Conservation (phyloP, 2,888 invertebrate genomes). For the Ellobium chinense region DNA sequence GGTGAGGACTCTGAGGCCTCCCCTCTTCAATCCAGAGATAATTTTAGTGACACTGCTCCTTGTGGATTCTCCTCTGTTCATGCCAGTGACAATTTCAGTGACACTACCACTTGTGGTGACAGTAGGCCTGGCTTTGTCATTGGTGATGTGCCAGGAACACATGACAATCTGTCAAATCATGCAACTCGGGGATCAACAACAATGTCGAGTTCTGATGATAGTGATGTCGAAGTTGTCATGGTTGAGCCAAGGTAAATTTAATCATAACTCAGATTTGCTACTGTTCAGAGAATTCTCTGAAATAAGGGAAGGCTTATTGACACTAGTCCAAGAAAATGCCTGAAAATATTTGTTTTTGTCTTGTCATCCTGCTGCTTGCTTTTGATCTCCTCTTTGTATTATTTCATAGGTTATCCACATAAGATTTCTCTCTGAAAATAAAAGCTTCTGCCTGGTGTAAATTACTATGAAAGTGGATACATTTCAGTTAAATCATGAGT, state of each 20-base stretch:
- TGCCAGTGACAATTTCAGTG: background rate
- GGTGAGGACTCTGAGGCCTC: background rate
- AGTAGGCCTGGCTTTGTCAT: background rate
- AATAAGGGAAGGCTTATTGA: no score
- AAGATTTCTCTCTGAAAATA: no score
- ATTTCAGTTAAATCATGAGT: no score
- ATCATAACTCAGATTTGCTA: no score
- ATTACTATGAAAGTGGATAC: no score
- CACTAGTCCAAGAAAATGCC: background rate
- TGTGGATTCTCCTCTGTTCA: background rate
- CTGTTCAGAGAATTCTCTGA: background rate
- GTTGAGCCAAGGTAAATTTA: conserved; percentile 66
- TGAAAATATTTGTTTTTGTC: no score
- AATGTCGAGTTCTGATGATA: conserved; percentile 76
- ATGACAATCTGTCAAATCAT: background rate
- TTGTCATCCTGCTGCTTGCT: no score
- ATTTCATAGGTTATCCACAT: no score
- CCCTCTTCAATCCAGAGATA: no score
- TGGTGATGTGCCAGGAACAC: background rate
- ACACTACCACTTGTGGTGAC: background rate
- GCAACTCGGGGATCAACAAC: background rate
- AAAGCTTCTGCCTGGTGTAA: no score
- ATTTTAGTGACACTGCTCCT: no score
- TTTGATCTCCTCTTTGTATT: no score
- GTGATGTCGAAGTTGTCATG: conserved; percentile 80